phyloP scores from a whole-genome alignment of 1,140 invertebrate genomes.

The Caenorhabditis tropicalis region DNA sequence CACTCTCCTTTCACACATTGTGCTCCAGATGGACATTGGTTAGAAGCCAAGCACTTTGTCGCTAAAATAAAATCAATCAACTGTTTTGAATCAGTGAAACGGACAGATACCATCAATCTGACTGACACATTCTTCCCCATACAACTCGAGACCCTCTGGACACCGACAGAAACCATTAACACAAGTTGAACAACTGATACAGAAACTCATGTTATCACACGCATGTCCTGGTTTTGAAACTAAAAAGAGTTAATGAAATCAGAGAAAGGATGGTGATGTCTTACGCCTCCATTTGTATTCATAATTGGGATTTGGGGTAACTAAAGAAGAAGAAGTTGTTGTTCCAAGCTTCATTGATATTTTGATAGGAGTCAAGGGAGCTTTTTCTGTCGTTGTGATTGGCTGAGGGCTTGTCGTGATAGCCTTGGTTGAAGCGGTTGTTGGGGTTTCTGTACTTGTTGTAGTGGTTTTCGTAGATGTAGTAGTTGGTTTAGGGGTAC shows the following conservation, averaged over 20 bases:
- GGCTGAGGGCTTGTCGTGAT: not conserved
- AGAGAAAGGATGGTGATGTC: not conserved
- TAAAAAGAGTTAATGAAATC: constrained; percentile 41
- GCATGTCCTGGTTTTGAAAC: constrained; percentile 52
- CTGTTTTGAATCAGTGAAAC: not conserved
- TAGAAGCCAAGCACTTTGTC: constrained; percentile 53
- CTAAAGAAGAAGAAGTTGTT: not conserved
- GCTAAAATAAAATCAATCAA: constrained; percentile 42
- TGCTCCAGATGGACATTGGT: constrained; percentile 58
- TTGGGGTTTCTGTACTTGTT: not conserved
- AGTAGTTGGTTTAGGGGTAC: not conserved
- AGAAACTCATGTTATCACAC: constrained; percentile 49
- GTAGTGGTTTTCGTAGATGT: not conserved
- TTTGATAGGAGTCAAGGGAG: constrained; percentile 7
- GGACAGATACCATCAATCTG: constrained; percentile 49
- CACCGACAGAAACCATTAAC: constrained; percentile 55
- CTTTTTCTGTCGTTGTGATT: not conserved
- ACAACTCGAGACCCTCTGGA: constrained; percentile 51
- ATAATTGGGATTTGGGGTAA: not conserved
- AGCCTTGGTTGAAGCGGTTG: not conserved
- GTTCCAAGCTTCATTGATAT: constrained; percentile 14
- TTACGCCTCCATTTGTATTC: not conserved
- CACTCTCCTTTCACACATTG: constrained; percentile 55
- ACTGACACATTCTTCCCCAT: constrained; percentile 48
- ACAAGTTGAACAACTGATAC: constrained; percentile 54